Conservation (phyloP, 2,797 vertebrate species). For the Coreius guichenoti region DNA sequence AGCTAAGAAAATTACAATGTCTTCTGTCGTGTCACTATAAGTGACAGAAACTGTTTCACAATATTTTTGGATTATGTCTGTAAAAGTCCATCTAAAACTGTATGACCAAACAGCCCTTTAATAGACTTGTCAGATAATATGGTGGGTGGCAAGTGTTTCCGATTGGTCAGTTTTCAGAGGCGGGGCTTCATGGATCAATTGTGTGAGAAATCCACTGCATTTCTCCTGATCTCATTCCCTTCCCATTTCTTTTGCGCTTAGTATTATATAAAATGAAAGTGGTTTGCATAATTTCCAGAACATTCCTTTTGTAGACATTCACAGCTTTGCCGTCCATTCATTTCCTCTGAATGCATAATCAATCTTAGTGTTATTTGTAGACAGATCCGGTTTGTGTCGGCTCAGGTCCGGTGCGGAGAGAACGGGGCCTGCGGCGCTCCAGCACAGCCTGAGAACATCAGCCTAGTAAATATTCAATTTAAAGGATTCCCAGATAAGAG, state of each 20-base stretch:
- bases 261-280: slow-evolving; percentile 16
- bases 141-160: neutral
- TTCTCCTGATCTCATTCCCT: neutral
- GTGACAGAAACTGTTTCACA: neutral
- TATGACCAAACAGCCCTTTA: neutral
- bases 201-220: neutral
- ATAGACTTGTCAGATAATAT: neutral
- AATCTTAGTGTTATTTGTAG: slow-evolving; percentile 76
- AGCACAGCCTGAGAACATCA: slow-evolving; percentile 80
- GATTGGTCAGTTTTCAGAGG: neutral
- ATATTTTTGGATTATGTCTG: neutral
- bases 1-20: neutral
- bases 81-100: neutral
- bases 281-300: slow-evolving; percentile 64
- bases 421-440: slow-evolving; percentile 75
- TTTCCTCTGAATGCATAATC: slow-evolving; percentile 67
- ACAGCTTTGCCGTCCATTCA: slow-evolving; percentile 50
- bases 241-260: neutral
- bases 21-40: neutral
- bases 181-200: neutral
- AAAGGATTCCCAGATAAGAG: slow-evolving; percentile 85
- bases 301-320: slow-evolving; percentile 77
- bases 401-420: slow-evolving; percentile 56
- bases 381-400: slow-evolving; percentile 64
- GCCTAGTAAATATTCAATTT: slow-evolving; percentile 87